phyloP scores from a whole-genome alignment of 2,797 vertebrate species.

The Leuciscus waleckii region DNA sequence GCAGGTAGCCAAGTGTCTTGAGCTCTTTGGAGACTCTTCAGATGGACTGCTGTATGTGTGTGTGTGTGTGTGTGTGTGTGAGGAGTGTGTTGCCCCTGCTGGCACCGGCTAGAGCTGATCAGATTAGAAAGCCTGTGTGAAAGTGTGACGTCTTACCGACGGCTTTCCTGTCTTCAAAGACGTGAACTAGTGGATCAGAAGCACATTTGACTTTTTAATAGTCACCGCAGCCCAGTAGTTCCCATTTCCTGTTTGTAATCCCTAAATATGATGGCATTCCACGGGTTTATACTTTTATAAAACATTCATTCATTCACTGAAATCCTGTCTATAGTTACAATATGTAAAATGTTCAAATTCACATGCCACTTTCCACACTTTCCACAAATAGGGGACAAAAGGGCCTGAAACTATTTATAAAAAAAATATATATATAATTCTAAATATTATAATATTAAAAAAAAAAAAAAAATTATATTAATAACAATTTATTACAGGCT shows the following conservation, averaged over 20 bases:
- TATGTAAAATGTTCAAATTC: background rate
- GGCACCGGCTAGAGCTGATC: conserved; percentile 64
- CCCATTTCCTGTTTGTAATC: conserved; percentile 29
- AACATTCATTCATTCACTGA: background rate
- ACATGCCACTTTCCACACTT: background rate
- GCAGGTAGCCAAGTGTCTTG: conserved; percentile 77
- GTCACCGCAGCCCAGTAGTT: conserved; percentile 9
- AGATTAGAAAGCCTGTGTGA: conserved; percentile 64
- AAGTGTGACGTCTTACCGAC: conserved; percentile 55
- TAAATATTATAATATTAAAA: too few species aligned
- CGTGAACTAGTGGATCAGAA: conserved; percentile 33
- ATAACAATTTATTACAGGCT: background rate
- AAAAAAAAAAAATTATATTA: too few species aligned
- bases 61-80: conserved; percentile 43
- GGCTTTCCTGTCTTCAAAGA: conserved; percentile 36
- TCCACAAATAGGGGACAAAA: background rate
- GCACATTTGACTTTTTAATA: conserved; percentile 10
- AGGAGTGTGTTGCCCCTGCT: conserved; percentile 66
- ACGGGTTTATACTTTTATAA: conserved; percentile 32
- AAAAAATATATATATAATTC: background rate
- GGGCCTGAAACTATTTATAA: background rate
- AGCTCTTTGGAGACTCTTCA: conserved; percentile 62
- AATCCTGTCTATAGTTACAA: background rate
- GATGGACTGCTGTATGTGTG: conserved; percentile 38
- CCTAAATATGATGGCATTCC: conserved; percentile 8